phyloP scores from a whole-genome alignment of 2,888 invertebrate genomes.

The Argyresthia albistria region DNA sequence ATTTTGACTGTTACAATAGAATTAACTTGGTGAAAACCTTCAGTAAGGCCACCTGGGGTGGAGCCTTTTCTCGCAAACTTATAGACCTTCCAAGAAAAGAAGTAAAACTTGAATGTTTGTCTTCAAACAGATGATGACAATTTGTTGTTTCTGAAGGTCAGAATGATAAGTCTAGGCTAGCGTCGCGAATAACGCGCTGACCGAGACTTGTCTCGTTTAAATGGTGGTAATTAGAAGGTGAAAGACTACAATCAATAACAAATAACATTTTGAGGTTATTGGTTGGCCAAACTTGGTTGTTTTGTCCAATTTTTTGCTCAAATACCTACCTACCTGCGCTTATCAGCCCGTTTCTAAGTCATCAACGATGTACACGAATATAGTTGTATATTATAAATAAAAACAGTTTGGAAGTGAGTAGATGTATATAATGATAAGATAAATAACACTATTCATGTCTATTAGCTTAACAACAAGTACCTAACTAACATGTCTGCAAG shows the following conservation, averaged over 20 bases:
- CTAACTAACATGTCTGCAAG: too few species aligned
- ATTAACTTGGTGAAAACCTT: conserved; percentile 10
- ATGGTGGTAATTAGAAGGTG: background rate
- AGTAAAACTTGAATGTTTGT: conserved; percentile 26
- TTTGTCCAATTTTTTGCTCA: background rate
- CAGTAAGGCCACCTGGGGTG: background rate
- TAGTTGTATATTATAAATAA: too few species aligned
- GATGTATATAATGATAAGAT: too few species aligned
- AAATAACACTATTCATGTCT: too few species aligned
- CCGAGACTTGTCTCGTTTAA: background rate
- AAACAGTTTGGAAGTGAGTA: too few species aligned
- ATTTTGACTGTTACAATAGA: conserved; percentile 37
- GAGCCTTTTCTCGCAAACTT: background rate
- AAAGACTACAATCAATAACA: background rate
- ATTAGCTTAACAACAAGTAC: too few species aligned
- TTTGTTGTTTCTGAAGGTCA: conserved; percentile 43
- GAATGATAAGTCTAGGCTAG: conserved; percentile 18
- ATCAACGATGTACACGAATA: too few species aligned
- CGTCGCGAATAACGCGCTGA: background rate
- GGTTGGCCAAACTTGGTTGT: background rate
- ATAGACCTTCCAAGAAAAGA: background rate
- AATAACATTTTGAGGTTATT: background rate
- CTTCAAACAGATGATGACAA: conserved; percentile 41
- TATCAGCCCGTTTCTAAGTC: too few species aligned
- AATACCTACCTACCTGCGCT: too few species aligned